Conservation (phyloP, 2,113 vertebrate genomes). For the Stomatorhinus ivindoensis region DNA sequence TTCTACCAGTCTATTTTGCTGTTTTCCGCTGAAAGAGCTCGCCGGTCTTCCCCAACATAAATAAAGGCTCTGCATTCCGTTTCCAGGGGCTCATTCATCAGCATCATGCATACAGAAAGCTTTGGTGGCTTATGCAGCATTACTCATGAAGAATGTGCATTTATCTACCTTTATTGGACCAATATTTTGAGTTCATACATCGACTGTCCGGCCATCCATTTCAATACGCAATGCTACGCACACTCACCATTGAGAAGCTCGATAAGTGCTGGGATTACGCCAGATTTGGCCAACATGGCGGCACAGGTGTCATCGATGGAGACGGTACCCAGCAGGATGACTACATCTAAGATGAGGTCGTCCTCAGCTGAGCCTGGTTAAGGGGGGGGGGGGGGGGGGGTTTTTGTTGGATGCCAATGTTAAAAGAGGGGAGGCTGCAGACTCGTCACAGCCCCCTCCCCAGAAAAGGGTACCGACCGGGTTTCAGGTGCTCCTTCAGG, state of each 20-base stretch:
- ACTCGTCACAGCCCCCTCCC: not conserved
- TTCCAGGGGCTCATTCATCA: not conserved
- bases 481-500: conserved; percentile 88
- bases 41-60: not conserved
- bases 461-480: conserved; percentile 58
- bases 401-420: not conserved
- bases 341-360: conserved; percentile 89
- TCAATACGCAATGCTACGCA: not conserved
- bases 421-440: not conserved
- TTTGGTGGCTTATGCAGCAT: not conserved
- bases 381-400: not conserved
- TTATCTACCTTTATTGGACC: not conserved
- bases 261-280: conserved; percentile 89
- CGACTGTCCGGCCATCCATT: not conserved
- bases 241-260: conserved; percentile 83
- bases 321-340: conserved; percentile 94
- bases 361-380: conserved; percentile 82
- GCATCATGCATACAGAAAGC: not conserved
- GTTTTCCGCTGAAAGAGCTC: not conserved
- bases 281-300: conserved; percentile 85
- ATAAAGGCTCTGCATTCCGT: not conserved
- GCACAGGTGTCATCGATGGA: conserved; percentile 96
- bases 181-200: not conserved
- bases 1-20: not conserved
- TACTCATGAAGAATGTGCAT: not conserved